These are phyloP conservation scores for Ectobius pallidus DNA, from an alignment of 2,888 invertebrate species.

Conservation along the genomic window DNA sequence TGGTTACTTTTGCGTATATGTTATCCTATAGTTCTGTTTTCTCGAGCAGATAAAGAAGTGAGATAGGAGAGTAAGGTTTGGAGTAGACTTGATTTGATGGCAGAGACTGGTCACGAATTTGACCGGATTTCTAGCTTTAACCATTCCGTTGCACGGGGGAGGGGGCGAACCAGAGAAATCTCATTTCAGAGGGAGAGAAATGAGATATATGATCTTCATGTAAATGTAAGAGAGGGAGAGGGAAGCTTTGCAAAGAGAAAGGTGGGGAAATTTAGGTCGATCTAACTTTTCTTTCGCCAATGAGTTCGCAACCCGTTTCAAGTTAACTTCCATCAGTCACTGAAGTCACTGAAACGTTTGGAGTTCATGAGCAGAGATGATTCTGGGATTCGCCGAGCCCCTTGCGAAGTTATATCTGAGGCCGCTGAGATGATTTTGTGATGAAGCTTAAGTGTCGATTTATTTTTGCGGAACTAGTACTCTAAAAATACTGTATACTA, in stretches of 20 bases:
- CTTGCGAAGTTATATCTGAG: too few relatives aligned
- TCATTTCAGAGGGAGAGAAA: neutral
- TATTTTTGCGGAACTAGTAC: too few relatives aligned
- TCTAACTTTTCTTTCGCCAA: neutral
- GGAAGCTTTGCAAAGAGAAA: neutral
- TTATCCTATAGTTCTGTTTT: too few relatives aligned
- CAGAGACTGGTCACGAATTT: conserved; percentile 18
- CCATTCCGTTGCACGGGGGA: neutral
- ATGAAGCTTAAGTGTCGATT: too few relatives aligned
- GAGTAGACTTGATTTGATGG: neutral
- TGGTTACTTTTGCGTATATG: too few relatives aligned
- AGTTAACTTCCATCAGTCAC: neutral
- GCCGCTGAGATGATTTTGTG: too few relatives aligned
- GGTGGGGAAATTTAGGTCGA: neutral
- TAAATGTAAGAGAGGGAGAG: neutral
- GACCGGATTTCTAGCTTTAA: conserved; percentile 9
- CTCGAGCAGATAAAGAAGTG: too few relatives aligned
- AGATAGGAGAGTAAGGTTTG: neutral
- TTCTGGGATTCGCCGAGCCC: too few relatives aligned
- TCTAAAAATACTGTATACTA: too few relatives aligned
- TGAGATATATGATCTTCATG: neutral
- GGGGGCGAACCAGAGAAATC: neutral
- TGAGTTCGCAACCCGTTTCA: neutral
- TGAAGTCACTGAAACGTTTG: too few relatives aligned
- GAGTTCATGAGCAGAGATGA: too few relatives aligned